Base-by-base conservation (phyloP, 2,797 vertebrate genomes). In the Parotocinclus haroldoi region DNA sequence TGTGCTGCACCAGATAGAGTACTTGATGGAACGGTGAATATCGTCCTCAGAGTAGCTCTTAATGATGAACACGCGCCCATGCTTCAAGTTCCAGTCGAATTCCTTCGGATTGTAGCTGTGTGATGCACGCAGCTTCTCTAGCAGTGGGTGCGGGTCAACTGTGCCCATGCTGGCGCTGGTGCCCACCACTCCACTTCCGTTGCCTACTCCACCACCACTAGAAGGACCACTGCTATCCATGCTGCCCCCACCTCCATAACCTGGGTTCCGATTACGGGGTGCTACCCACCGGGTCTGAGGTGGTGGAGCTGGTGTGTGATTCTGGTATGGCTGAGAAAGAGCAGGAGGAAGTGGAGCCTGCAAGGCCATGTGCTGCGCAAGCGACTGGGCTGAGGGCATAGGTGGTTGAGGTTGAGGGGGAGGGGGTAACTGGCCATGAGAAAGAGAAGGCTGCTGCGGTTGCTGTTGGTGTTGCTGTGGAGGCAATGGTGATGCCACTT, bases 11-110 rank as follows among this genome's bases (percentile, higher is more conserved):
- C 97, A 99, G 87, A 99, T 96, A 68, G 95, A 98, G 86, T 99
- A 99, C 83, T 99, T 99, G 89, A 98, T 99, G 89, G 97, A 99
- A 81, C 97, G 96, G 82, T 99, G 96, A 84, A 98, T 94, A 83
- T 99, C 97, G 42, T 99, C 96, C 93, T 99, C 97, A 0, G 95
- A 98, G 86, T 99, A 98, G 84, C 96, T 98, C 86, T 99, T 99
- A 78, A 99, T 99, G 80, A 99, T 96, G 87, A 99, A 99, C 78
- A 96, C 95, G 0, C 96, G 93, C 1, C 94, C 96, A 4, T 94
- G 93, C 83, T 94, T 95, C 82, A 97, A 89, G 86, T 93, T 96
- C 95, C 96, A 99, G 61, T 99, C 95, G 7, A 99, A 99, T 79
- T 97, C 96, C 86, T 93, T 93, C 78, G 96, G 96, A 85, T 99